Base-by-base conservation (phyloP, 37 sponge, comb jelly and placozoan genomes). In the Dysidea cf. avara region DNA sequence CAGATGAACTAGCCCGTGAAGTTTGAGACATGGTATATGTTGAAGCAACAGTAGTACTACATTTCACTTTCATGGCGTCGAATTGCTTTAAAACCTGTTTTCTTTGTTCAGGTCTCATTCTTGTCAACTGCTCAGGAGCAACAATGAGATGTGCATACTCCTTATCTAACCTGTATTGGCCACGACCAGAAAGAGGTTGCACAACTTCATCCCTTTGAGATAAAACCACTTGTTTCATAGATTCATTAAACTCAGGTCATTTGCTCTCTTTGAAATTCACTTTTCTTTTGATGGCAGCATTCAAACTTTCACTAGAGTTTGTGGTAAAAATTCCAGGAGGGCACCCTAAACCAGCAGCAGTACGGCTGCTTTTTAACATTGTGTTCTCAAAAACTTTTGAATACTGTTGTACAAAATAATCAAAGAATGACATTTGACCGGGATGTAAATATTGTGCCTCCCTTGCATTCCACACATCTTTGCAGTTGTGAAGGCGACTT, bases 171-270 rank as follows among this genome's bases (percentile, higher is more conserved):
- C 81, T 33, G 29, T 80, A 80, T 2, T 13, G 55, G 9, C 81
- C 81, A 16, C 81, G 64, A 22, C 81, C 81, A 61, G 81, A 80
- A 29, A 80, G 72, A 21, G 81, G 11, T 1, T 72, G 64, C 32
- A 77, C 22, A 16, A 77, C 65, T 36, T 77, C 76, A 9, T 43
- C 46, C 9, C 46, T 43, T 43, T 43, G 46, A 43, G 46, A 43
- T 9, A 43, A 12, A 43, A 43, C 46, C 9, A 43, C 7, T 43
- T 43, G 46, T 43, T 9, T 43, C 46, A 43, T 43, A 43, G 5
- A 43, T 9, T 43, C 46, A 43, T 43, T 43, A 9, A 43, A 63
- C 58, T 56, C 58, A 7, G 58, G 58, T 13, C 58, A 56, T 12
- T 56, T 13, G 7, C 29, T 56, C 29, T 56, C 58, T 26, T 56